Conservation (phyloP, 2,888 invertebrate genomes). For the Harpalus rubripes region DNA sequence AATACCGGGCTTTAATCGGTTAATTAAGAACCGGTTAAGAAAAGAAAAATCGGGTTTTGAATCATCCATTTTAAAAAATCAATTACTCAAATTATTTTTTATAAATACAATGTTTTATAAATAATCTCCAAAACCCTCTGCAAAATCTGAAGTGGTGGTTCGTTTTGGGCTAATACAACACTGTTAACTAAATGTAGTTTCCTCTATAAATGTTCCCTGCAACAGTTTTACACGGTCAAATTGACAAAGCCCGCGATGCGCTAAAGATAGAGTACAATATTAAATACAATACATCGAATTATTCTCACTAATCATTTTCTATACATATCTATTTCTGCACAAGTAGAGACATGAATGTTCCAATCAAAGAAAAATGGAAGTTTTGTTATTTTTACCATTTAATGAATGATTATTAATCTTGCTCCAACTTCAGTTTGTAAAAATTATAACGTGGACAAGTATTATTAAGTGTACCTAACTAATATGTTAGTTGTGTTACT, state of each 20-base stretch:
- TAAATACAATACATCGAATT: constrained; percentile 58
- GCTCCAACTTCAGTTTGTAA: neutral
- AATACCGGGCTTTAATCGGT: too few relatives aligned
- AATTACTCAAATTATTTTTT: neutral
- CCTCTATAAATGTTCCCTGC: constrained; percentile 1
- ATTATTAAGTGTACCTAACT: neutral
- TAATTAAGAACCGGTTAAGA: too few relatives aligned
- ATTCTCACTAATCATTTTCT: constrained; percentile 43
- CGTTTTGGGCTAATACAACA: neutral
- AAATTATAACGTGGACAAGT: too few relatives aligned
- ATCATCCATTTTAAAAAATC: neutral
- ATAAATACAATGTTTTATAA: neutral
- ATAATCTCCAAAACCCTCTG: neutral
- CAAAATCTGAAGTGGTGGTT: neutral
- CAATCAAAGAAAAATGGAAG: too few relatives aligned
- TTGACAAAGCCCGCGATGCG: constrained; percentile 3
- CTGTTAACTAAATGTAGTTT: constrained; percentile 16
- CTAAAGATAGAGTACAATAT: constrained; percentile 46
- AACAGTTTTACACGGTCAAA: constrained; percentile 9
- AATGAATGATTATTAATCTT: constrained; percentile 1
- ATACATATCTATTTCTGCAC: constrained; percentile 58
- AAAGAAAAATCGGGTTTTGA: neutral
- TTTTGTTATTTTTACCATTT: neutral
- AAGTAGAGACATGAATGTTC: constrained; percentile 22
- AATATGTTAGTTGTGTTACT: neutral